Percentiles rank a stretch among this genome's conserved stretches.
These are phyloP conservation scores for Hemaris fuciformis DNA, from an alignment of 2,888 invertebrate genomes.

Conservation along the genomic window DNA sequence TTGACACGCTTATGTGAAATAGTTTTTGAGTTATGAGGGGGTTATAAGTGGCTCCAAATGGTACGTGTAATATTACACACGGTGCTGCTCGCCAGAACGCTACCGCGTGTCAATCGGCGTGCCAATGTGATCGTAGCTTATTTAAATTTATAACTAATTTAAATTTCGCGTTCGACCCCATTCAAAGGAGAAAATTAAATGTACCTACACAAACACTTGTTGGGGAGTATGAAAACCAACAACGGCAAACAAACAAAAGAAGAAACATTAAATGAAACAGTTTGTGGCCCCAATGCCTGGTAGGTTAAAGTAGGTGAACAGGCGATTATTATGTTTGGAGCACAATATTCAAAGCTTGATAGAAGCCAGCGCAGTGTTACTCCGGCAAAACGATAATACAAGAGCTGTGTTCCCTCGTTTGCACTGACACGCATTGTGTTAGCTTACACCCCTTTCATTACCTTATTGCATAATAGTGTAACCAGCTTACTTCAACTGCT, in stretches of 20 bases:
- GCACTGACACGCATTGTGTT: background rate
- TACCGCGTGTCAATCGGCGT: no score
- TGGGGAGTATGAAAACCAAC: background rate
- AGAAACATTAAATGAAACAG: background rate
- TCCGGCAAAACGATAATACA: background rate
- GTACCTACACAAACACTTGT: background rate
- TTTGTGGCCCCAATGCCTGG: background rate
- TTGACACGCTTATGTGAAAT: no score
- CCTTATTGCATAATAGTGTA: background rate
- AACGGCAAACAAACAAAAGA: background rate
- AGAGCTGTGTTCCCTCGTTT: background rate
- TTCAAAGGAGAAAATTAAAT: background rate
- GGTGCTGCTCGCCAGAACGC: no score
- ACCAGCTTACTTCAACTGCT: no score
- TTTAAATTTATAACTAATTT: background rate
- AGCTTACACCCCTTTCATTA: background rate
- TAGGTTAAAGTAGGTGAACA: conserved; percentile 4
- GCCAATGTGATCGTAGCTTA: no score
- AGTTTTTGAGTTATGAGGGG: no score
- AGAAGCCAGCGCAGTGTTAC: background rate
- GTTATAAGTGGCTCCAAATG: no score
- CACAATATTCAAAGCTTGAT: background rate
- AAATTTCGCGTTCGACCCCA: background rate
- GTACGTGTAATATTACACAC: no score
- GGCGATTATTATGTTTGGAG: conserved; percentile 6